Evolutionary conservation across 2,113 vertebrate genomes (phyloP), one percentile per base, ranked within the genome.

Genomic region (Piprites chloris): DNA sequence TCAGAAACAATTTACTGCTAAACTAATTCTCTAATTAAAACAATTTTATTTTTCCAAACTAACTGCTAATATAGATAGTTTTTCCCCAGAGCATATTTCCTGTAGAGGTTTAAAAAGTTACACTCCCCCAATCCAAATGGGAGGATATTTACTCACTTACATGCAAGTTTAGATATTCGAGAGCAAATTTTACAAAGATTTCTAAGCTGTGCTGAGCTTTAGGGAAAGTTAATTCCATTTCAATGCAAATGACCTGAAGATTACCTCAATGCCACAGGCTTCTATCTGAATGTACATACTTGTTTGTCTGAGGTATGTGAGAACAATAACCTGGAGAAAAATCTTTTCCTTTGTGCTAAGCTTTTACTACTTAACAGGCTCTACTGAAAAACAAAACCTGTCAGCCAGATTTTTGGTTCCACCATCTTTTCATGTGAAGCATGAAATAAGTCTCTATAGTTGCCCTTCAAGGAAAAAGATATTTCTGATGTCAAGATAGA

Each of bases 301-400:
- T 95, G 53, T 55, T 50, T 79, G 42, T 76, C 92, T 84, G 72
- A 93, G 72, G 50, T 86, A 83, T 53, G 75, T 61, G 81, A 97
- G 78, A 93, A 90, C 17, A 88, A 42, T 32, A 82, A 90, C 32
- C 69, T 77, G 49, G 53, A 72, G 83, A 77, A 94, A 86, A 81
- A 59, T 79, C 69, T 58, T 87, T 91, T 94, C 80, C 33, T 66
- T 87, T 90, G 75, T 68, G 53, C 79, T 87, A 88, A 68, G 55
- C 42, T 90, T 92, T 93, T 82, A 62, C 35, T 81, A 59, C 42
- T 92, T 62, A 87, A 75, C 16, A 91, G n/a, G 17, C 61, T 85
- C 56, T 81, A 92, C n/a, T 87, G 62, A 68, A 61, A 95, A 81
- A 92, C 61, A 73, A 89, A 93, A 78, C 74, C 77, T 89, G 71